phyloP scores from a whole-genome alignment of 2,113 vertebrate species.

The Haemorhous mexicanus region DNA sequence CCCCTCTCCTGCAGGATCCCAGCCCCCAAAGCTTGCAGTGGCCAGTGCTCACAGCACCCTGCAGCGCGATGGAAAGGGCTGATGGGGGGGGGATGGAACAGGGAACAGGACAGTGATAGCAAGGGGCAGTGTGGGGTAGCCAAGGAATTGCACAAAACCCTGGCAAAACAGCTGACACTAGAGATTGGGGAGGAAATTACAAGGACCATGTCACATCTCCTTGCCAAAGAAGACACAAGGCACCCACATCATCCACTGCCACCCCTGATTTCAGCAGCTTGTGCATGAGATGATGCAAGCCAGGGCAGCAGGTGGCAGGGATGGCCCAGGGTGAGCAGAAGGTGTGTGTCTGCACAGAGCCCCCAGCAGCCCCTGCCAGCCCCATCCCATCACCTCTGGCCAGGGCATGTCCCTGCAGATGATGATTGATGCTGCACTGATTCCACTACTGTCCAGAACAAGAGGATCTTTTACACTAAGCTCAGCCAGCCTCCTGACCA shows the following conservation, averaged over 20 bases:
- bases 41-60: neutral
- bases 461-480: neutral
- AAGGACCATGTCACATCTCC: neutral
- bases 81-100: accelerated
- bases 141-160: neutral
- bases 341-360: neutral
- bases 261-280: neutral
- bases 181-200: neutral
- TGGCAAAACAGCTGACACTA: neutral
- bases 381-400: neutral
- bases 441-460: neutral
- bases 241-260: neutral
- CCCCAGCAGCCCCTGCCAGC: neutral
- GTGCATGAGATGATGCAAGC: neutral
- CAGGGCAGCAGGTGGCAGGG: neutral
- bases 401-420: neutral
- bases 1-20: neutral
- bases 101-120: neutral
- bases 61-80: accelerated
- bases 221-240: neutral
- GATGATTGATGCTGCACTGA: neutral
- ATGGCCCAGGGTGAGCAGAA: accelerated
- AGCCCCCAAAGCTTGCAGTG: accelerated
- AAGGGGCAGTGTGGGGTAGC: neutral
- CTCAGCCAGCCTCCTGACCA: neutral